These are phyloP conservation scores for Smittia aterrima DNA, from an alignment of 2,888 invertebrate genomes.

Conservation along the genomic window DNA sequence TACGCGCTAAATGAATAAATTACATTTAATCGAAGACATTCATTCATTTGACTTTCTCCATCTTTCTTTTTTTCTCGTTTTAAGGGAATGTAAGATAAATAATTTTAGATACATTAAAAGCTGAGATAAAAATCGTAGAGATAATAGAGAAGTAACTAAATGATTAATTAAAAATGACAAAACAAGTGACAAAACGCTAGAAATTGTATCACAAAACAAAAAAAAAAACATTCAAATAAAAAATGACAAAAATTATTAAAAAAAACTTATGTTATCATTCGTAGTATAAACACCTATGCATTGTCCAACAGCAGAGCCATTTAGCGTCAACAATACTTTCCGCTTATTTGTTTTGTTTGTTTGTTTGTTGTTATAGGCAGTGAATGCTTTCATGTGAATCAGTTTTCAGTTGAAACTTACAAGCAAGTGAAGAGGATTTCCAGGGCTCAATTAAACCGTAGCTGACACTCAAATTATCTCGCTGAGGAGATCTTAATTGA, in stretches of 20 bases:
- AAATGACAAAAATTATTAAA: constrained; percentile 40
- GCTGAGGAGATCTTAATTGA: constrained; percentile 25
- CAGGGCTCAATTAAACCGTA: constrained; percentile 21
- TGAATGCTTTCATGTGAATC: background rate
- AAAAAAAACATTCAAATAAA: constrained; percentile 37
- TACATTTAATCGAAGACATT: constrained; percentile 6
- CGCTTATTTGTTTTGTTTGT: constrained; percentile 34
- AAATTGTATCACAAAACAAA: constrained; percentile 40
- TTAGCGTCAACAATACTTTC: constrained; percentile 34
- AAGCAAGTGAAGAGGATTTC: background rate
- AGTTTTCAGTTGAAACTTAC: background rate
- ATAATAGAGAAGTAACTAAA: constrained; percentile 36
- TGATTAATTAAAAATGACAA: constrained; percentile 32
- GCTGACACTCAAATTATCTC: constrained; percentile 26
- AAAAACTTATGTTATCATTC: background rate
- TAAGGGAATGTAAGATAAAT: background rate
- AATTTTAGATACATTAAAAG: constrained; percentile 33
- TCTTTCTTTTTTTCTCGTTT: constrained; percentile 9
- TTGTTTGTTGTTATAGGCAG: constrained; percentile 19
- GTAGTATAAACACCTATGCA: background rate
- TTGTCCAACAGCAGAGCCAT: constrained; percentile 6
- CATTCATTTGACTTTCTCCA: background rate
- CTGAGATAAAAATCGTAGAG: constrained; percentile 19
- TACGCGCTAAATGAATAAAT: constrained; percentile 18
- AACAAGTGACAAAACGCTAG: constrained; percentile 37